Evolutionary conservation across 2,888 invertebrate genomes (phyloP).

Genomic region (Tinea semifulvella): DNA sequence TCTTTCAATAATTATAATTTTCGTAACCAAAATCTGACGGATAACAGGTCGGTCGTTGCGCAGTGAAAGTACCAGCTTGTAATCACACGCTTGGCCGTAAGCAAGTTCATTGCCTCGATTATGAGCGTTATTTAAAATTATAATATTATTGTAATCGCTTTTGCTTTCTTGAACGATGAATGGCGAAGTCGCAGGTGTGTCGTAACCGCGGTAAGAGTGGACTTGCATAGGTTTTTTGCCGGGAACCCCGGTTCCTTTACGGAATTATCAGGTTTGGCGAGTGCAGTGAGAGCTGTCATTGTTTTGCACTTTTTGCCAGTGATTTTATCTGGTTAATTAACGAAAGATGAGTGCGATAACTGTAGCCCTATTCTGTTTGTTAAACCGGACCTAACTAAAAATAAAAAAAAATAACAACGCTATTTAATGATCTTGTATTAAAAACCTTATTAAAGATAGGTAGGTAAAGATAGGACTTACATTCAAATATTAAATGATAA

Average conservation of each 20-base stretch:
- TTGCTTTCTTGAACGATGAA: conserved; percentile 35
- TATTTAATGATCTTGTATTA: too few species aligned
- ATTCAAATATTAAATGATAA: too few species aligned
- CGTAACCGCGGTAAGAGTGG: conserved; percentile 36
- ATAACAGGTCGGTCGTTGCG: conserved; percentile 31
- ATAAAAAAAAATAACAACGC: too few species aligned
- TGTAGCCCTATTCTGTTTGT: too few species aligned
- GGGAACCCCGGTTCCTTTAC: background rate
- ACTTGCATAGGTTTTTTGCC: conserved; percentile 19
- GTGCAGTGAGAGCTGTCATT: background rate
- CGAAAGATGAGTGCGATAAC: background rate
- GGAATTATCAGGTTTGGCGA: background rate
- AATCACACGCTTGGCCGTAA: conserved; percentile 42
- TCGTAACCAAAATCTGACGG: conserved; percentile 43
- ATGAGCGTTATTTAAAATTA: conserved; percentile 53
- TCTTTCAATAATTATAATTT: conserved; percentile 57
- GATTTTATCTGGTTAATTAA: conserved; percentile 9
- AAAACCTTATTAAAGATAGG: too few species aligned
- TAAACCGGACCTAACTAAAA: too few species aligned
- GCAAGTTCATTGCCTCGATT: conserved; percentile 65
- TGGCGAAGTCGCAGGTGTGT: conserved; percentile 34
- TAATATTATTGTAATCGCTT: conserved; percentile 34
- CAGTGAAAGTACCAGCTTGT: conserved; percentile 60
- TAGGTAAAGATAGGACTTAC: too few species aligned
- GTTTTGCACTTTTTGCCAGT: background rate